Conservation (phyloP, 2,888 invertebrate species). For the Eubasilissa splendida region DNA sequence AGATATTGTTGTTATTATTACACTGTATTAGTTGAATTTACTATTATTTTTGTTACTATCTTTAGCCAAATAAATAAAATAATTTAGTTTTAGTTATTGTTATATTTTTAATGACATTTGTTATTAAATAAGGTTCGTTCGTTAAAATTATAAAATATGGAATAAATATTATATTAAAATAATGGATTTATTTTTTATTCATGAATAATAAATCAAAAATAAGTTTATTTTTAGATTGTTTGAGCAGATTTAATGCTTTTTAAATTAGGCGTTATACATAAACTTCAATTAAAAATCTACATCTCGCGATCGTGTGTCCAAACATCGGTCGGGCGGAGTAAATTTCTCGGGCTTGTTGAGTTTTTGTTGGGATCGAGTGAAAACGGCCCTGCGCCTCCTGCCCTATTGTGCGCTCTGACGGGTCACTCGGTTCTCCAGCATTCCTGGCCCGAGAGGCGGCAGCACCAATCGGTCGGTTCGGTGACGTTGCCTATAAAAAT, state of each 20-base stretch:
- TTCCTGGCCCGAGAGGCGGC: constrained; percentile 31
- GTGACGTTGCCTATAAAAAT: constrained; percentile 4
- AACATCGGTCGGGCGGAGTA: constrained; percentile 44
- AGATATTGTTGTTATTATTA: too few relatives aligned
- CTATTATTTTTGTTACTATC: too few relatives aligned
- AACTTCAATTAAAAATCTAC: neutral
- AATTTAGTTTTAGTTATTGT: too few relatives aligned
- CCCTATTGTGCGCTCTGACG: constrained; percentile 45
- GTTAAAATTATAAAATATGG: too few relatives aligned
- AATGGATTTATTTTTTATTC: neutral
- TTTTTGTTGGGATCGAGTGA: constrained; percentile 47
- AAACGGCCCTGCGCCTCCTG: constrained; percentile 7
- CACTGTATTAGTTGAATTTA: too few relatives aligned
- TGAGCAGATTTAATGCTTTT: too few relatives aligned
- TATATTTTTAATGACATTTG: too few relatives aligned
- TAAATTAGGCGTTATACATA: too few relatives aligned
- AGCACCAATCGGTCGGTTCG: neutral
- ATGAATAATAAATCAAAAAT: too few relatives aligned
- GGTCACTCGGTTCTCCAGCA: constrained; percentile 54
- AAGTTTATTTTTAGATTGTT: too few relatives aligned
- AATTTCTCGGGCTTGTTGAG: constrained; percentile 31
- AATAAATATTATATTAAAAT: neutral
- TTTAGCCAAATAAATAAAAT: too few relatives aligned
- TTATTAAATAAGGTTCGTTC: too few relatives aligned
- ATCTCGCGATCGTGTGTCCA: neutral